Evolutionary conservation across 2,113 vertebrate species (phyloP), one percentile per base, ranked within the genome.

Genomic region (Manacus vitellinus): DNA sequence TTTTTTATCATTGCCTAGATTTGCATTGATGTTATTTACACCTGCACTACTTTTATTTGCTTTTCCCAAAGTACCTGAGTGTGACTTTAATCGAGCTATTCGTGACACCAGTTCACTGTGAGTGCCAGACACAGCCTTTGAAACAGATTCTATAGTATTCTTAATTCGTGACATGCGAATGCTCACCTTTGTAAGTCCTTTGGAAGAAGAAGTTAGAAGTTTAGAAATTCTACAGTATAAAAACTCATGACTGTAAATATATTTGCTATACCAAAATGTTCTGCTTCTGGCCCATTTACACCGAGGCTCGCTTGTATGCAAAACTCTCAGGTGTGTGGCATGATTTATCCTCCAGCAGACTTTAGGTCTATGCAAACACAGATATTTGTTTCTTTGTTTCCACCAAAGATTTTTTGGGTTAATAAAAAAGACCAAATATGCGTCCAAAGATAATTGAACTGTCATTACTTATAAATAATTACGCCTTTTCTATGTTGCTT

Each of bases 91-190:
- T 66, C 98, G 98, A 89, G 98, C 97, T 85, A 99, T 98, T 88
- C 97, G 98, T 85, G 99, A 98, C 86, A 99, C 95, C 76, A 99
- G 98, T 79, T 99, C 99, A 80, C 98, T 98, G 80, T 99, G 99
- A 35, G 98, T 99, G 58, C 98, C 98, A 92, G 98, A 99, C 93
- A 99, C 98, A 78, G 98, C 99, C 98, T 99, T 99, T 58, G 99
- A 99, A 96, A 99, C 98, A 79, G 98, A 99, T 91, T 98, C 98
- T 92, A 99, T 97, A 65, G 99, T 99, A 94, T 68, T 99, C 97
- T 97, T 99, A 96, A 99, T 98, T 59, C 98, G 99, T 43, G 98
- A 99, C 99, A 99, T 99, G 97, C 93, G 98, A 98, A 95, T 98
- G 94, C 93, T 99, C 87, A 99, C 96, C 97, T 98, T 97, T 13